Conservation (phyloP, 2,113 vertebrate species). For the Argyrosomus japonicus region DNA sequence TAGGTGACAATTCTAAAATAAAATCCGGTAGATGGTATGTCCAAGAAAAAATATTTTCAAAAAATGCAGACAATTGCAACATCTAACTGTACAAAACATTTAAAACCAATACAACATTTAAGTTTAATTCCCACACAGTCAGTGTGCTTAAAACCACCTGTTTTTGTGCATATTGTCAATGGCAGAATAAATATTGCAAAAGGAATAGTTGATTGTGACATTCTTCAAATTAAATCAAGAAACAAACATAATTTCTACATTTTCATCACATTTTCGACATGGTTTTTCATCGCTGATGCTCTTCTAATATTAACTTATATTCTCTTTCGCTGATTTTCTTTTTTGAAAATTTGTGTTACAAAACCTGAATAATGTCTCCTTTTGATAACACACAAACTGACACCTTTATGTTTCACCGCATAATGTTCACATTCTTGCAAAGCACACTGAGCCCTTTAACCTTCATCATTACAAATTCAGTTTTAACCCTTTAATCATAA, state of each 20-base stretch:
- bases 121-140: too few relatives aligned
- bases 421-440: not conserved
- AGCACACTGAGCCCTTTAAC: not conserved
- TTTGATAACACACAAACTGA: not conserved
- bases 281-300: too few relatives aligned
- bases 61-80: not conserved
- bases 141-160: too few relatives aligned
- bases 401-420: not conserved
- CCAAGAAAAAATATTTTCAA: not conserved
- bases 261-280: too few relatives aligned
- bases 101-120: too few relatives aligned
- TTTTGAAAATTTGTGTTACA: too few relatives aligned
- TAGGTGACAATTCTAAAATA: too few relatives aligned
- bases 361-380: too few relatives aligned
- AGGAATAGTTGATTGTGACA: too few relatives aligned
- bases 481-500: slow-evolving; percentile 25
- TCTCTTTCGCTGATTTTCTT: not conserved
- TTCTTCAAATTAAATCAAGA: too few relatives aligned
- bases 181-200: too few relatives aligned
- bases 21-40: not conserved
- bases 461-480: not conserved
- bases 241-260: not conserved
- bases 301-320: not conserved
- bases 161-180: too few relatives aligned
- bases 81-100: not conserved